Conservation (phyloP, 2,888 invertebrate species). For the Podabrus alpinus region DNA sequence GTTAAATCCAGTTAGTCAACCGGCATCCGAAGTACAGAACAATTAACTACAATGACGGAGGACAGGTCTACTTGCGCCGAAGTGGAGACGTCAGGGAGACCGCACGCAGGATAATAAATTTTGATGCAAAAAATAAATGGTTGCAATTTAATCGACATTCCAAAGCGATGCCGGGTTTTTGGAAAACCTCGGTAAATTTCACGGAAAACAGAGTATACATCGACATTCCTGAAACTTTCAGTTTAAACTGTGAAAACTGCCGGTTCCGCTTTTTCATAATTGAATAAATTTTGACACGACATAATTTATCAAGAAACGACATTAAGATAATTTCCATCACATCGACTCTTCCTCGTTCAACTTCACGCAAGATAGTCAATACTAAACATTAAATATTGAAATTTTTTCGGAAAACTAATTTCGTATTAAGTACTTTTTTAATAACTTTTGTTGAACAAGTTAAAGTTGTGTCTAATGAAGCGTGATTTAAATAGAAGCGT, state of each 20-base stretch:
- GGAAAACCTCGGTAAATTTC: background rate
- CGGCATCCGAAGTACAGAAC: background rate
- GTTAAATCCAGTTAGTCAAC: background rate
- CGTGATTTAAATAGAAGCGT: background rate
- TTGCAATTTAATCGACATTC: too few species aligned
- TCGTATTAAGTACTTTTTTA: background rate
- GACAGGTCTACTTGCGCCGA: too few species aligned
- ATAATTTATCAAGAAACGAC: background rate
- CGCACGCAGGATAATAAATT: too few species aligned
- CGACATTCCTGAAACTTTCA: background rate
- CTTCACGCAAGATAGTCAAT: background rate
- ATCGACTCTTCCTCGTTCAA: background rate
- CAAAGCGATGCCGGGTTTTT: background rate
- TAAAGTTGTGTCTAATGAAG: background rate
- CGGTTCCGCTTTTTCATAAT: background rate
- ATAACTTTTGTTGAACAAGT: background rate
- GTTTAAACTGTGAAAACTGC: background rate
- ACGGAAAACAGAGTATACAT: background rate
- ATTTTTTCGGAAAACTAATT: background rate
- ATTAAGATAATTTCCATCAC: background rate
- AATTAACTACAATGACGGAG: background rate
- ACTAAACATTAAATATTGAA: background rate
- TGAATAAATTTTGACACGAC: background rate
- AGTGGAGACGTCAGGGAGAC: background rate
- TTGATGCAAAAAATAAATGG: too few species aligned